A percentile compares a stretch with the other conserved stretches of the same genome.
Evolutionary conservation across 2,113 vertebrate genomes (phyloP).

Genomic region (Xiphias gladius): DNA sequence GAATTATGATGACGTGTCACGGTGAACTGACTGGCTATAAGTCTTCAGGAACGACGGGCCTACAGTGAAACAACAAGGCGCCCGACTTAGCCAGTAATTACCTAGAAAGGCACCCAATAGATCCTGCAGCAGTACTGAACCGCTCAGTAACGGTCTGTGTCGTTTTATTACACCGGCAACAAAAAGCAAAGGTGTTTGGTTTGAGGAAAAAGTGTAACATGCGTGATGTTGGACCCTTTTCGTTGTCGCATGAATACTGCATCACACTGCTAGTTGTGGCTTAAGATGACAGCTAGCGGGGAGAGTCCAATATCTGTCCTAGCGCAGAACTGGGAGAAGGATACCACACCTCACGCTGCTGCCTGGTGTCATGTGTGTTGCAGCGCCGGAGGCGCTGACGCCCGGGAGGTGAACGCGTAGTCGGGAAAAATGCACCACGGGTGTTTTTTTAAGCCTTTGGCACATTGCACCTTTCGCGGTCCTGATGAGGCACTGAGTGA

Average conservation of each 20-base stretch:
- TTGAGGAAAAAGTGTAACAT: background rate
- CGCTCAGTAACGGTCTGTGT: slow-evolving; percentile 5
- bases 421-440: background rate
- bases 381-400: background rate
- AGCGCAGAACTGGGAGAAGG: too few relatives aligned
- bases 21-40: slow-evolving; percentile 25
- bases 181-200: background rate
- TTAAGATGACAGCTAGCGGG: background rate
- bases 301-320: background rate
- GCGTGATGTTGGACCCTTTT: too few relatives aligned
- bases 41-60: slow-evolving; percentile 24
- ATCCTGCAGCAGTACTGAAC: slow-evolving; percentile 10
- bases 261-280: background rate
- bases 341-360: too few relatives aligned
- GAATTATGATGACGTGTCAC: slow-evolving; percentile 21
- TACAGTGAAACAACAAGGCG: slow-evolving; percentile 47
- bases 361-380: too few relatives aligned
- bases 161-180: slow-evolving; percentile 20
- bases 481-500: background rate
- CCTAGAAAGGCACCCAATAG: background rate
- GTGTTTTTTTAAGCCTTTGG: slow-evolving; percentile 15
- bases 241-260: too few relatives aligned
- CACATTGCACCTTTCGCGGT: background rate
- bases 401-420: too few relatives aligned
- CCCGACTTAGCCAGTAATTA: slow-evolving; percentile 42